Conservation (phyloP, 2,797 vertebrate genomes). For the Karalla daura region DNA sequence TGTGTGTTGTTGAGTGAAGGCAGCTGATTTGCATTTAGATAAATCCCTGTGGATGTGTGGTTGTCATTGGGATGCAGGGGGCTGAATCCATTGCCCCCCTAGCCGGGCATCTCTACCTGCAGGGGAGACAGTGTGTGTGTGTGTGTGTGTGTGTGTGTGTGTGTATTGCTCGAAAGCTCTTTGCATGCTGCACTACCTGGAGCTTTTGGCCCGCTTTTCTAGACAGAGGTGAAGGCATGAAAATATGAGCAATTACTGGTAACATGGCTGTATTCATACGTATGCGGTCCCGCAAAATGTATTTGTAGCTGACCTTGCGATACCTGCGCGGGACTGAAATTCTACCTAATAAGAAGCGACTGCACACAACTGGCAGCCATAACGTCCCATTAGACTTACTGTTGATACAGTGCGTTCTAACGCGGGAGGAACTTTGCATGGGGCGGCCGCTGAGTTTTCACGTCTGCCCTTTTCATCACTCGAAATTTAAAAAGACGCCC, state of each 20-base stretch:
- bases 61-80: constrained; percentile 76
- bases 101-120: constrained; percentile 49
- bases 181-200: constrained; percentile 44
- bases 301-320: constrained; percentile 50
- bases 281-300: constrained; percentile 39
- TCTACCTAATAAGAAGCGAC: constrained; percentile 59
- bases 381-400: constrained; percentile 37
- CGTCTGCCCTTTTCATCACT: constrained; percentile 46
- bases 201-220: constrained; percentile 71
- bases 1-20: constrained; percentile 69
- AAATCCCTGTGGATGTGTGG: constrained; percentile 75
- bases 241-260: constrained; percentile 56
- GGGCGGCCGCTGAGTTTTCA: constrained; percentile 28
- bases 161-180: constrained; percentile 10
- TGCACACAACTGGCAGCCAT: constrained; percentile 25
- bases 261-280: constrained; percentile 36
- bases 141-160: constrained; percentile 1
- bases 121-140: constrained; percentile 6
- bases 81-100: constrained; percentile 59
- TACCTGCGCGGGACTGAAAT: constrained; percentile 33
- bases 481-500: constrained; percentile 27
- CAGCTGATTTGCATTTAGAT: constrained; percentile 82
- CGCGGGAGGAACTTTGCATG: constrained; percentile 30
- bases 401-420: constrained; percentile 4
- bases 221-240: constrained; percentile 42